Evolutionary conservation across 1,140 invertebrate genomes (phyloP).

Genomic region (Carposina sasakii): DNA sequence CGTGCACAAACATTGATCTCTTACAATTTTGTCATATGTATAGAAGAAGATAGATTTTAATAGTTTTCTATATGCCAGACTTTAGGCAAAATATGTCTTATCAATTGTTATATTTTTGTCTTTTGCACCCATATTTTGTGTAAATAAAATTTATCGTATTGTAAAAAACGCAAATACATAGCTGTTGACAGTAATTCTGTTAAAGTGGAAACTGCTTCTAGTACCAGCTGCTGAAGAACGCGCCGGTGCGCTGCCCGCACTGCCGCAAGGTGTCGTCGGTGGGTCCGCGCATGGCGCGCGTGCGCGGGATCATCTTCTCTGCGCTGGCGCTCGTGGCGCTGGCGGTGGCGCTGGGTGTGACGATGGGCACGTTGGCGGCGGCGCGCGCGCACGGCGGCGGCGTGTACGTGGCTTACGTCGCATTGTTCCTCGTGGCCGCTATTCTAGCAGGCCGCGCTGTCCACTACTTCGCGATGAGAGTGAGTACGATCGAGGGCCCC

Average conservation of each 20-base stretch:
- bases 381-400: constrained; percentile 80
- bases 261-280: constrained; percentile 96
- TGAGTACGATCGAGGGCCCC: constrained; percentile 88
- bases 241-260: constrained; percentile 95
- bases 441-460: constrained; percentile 84
- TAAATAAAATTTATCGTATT: no score
- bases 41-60: no score
- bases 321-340: constrained; percentile 82
- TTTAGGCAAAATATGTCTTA: no score
- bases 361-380: constrained; percentile 74
- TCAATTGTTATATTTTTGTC: no score
- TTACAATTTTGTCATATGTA: no score
- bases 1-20: no score
- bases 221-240: constrained; percentile 95
- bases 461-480: constrained; percentile 93
- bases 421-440: constrained; percentile 82
- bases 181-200: no score
- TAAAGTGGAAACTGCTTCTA: no score
- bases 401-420: constrained; percentile 89
- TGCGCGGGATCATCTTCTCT: constrained; percentile 86
- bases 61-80: no score
- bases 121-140: no score
- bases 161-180: no score
- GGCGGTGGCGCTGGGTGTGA: constrained; percentile 85
- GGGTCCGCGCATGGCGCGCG: constrained; percentile 86